Evolutionary conservation across 2,113 vertebrate species (phyloP), one percentile per base, ranked within the genome.

Genomic region (Cromileptes altivelis): DNA sequence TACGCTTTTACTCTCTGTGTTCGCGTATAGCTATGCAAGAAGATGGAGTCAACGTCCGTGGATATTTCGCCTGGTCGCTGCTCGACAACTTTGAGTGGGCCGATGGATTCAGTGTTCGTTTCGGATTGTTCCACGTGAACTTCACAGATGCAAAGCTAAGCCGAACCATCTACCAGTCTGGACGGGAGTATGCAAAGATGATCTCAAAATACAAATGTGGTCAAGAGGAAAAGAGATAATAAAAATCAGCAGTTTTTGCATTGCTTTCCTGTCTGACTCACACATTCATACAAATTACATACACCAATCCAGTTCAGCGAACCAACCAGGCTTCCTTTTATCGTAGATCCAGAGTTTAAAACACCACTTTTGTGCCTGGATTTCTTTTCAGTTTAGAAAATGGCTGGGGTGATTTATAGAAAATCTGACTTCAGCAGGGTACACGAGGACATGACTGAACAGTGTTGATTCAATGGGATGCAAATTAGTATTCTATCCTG

Each of bases 1-100:
- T 40, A 2, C 40, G 55, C 70, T 78, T 72, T 37, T 13, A 60
- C 2, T 67, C 17, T 21, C 25, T 58, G 14, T 74, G 33, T 63
- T 42, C 61, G 57, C 78, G 4, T 93, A 14, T 80, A 96, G 94
- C 91, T 6, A 90, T 96, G 67, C 89, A 75, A 52, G 75, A 95
- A 55, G 92, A 97, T 33, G 78, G 82, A 57, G 93, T 96, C 78
- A 79, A 94, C 2, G 63, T 97, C 57, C 81, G 10, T 6, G 73
- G 95, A 18, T 96, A 94, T 84, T 98, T 96, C 73, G 85, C 85
- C 0, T 97, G 95, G 95, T 96, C 94, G 0, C 90, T 97, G 74
- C 81, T 97, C 94, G 95, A 96, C 88, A 97, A 96, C 85, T 97
- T 97, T 79, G 96, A 97, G 70, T 96, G 96, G 96, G 85, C 27